These are phyloP conservation scores for Helogale parvula DNA, from an alignment of 2,113 vertebrate species.

Conservation along the genomic window DNA sequence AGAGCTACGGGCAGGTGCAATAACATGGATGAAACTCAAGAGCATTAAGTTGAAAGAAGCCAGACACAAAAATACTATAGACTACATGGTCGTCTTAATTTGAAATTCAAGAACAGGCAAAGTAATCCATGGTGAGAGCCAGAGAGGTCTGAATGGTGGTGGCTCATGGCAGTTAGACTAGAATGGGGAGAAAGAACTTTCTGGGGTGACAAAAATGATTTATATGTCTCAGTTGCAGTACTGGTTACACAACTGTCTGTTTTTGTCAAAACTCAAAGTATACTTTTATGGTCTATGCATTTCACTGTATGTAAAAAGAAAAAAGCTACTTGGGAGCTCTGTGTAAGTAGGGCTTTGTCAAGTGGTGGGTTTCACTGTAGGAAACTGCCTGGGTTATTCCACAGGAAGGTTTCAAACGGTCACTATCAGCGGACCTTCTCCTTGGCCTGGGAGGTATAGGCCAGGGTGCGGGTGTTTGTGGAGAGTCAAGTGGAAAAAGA, in stretches of 20 bases:
- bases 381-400: background rate
- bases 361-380: background rate
- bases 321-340: background rate
- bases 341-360: background rate
- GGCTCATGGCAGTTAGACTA: background rate
- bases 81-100: background rate
- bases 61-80: background rate
- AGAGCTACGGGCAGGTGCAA: background rate
- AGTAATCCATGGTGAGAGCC: background rate
- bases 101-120: background rate
- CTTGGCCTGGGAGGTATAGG: background rate
- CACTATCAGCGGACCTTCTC: background rate
- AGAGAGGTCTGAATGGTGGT: background rate
- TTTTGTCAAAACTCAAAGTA: background rate
- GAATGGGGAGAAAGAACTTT: background rate
- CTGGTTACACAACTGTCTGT: background rate
- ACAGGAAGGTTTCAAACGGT: background rate
- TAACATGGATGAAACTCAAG: background rate
- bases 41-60: background rate
- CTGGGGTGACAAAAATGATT: background rate
- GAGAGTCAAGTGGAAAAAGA: background rate
- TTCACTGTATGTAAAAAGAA: background rate
- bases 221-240: background rate
- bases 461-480: background rate
- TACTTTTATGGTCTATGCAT: background rate